Conservation (phyloP, 2,113 vertebrate species). For the Actenoides hombroni region DNA sequence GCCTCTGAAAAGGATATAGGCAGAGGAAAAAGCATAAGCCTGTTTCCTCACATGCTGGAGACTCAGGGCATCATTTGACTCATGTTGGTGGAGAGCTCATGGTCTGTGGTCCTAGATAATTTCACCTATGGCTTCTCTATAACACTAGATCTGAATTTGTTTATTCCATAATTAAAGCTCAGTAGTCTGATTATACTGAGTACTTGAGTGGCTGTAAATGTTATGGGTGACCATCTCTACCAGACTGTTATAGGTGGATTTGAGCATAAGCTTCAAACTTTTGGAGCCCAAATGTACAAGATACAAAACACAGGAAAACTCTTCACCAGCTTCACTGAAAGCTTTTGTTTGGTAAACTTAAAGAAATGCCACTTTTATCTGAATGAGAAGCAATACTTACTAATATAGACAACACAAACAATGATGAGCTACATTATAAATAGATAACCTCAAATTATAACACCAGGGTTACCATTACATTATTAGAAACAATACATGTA, state of each 20-base stretch:
- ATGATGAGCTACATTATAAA: slow-evolving; percentile 57
- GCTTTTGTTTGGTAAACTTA: not conserved
- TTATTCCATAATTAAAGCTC: not conserved
- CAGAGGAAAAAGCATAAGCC: not conserved
- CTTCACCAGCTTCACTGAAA: slow-evolving; percentile 1
- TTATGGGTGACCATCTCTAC: not conserved
- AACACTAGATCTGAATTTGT: not conserved
- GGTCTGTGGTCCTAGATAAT: not conserved
- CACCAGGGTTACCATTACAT: slow-evolving; percentile 21
- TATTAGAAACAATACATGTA: slow-evolving; percentile 46
- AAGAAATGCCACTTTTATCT: not conserved
- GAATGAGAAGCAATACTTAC: not conserved
- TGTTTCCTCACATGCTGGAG: not conserved
- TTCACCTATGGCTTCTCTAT: not conserved
- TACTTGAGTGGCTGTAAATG: not conserved
- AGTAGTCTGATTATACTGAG: not conserved
- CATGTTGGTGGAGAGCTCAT: not conserved
- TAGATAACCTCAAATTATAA: slow-evolving; percentile 62
- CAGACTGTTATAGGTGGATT: not conserved
- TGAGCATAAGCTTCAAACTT: not conserved
- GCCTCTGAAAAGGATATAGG: not conserved
- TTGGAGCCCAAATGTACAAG: not conserved
- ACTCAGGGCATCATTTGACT: not conserved
- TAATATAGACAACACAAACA: slow-evolving; percentile 12
- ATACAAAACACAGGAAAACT: not conserved